Evolutionary conservation across 2,797 vertebrate species (phyloP), one percentile per base, ranked within the genome.

Genomic region (Brachyrhaphis roseni): DNA sequence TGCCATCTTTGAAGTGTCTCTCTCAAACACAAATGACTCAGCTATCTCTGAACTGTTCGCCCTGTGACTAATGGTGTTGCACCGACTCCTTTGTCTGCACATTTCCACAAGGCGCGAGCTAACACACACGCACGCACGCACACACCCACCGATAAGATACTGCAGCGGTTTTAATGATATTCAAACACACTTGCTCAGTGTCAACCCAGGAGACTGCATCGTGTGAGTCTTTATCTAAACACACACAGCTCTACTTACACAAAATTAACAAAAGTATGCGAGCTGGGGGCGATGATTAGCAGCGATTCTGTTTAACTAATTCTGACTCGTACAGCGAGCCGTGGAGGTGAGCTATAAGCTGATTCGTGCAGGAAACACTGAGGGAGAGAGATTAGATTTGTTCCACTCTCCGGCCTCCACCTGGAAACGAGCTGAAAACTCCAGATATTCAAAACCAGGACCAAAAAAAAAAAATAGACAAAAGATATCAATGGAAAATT

Each of bases 31-130:
- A 84, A 78, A 89, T 86, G 87, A 91, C 78, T 90, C 87, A 73
- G 87, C 87, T 85, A 74, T 88, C 87, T 91, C 83, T 87, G 78
- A 87, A 89, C 86, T 66, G 81, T 88, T 87, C 82, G 85, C 86
- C 87, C 84, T 87, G 89, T 92, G 90, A 90, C 87, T 91, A 92
- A 93, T 85, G 78, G 83, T 82, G 74, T 84, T 76, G 83, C 87
- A 85, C 79, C 4, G 68, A 80, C 76, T 55, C 86, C 74, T 90
- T 89, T 92, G 81, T 93, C 76, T 88, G 81, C 76, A 85, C 84
- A 86, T 89, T 86, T 84, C 84, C 8, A 28, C 64, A 16, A 85
- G 66, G 72, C 80, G 18, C 62, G 34, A 76, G 82, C 79, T 57
- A 57, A 51, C 36, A 41, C 34, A 46, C 23, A 71, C 23, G 2